These are phyloP conservation scores for Molossus alvarezi DNA, from an alignment of 2,797 vertebrate genomes.

Conservation along the genomic window DNA sequence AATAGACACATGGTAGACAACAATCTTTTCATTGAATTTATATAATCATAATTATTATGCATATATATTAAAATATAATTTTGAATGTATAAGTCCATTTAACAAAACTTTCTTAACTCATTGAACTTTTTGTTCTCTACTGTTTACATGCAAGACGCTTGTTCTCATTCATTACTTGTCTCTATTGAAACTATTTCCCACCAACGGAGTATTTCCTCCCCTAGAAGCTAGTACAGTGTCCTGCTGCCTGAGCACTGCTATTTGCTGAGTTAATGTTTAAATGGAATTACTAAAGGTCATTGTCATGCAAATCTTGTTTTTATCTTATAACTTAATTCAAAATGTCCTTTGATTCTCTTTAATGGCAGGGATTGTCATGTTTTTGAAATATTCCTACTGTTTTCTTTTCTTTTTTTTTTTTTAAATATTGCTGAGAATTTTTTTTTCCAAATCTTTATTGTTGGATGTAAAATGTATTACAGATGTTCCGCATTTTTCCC, in stretches of 20 bases:
- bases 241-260: neutral
- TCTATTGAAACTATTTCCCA: neutral
- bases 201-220: neutral
- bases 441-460: no score
- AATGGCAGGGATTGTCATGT: neutral
- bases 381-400: slow-evolving; percentile 16
- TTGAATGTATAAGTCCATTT: neutral
- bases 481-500: no score
- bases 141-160: neutral
- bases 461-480: no score
- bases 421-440: no score
- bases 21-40: neutral
- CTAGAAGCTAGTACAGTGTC: neutral
- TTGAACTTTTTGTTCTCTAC: neutral
- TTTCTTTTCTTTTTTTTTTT: neutral
- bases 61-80: neutral
- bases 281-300: neutral
- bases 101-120: neutral
- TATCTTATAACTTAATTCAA: neutral
- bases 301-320: slow-evolving; percentile 3
- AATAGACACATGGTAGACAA: neutral
- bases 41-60: neutral
- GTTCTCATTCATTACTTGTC: neutral
- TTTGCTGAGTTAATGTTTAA: slow-evolving; percentile 12
- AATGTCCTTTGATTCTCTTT: slow-evolving; percentile 8